Evolutionary conservation across 2,113 vertebrate species (phyloP).

Genomic region (Lepus europaeus): DNA sequence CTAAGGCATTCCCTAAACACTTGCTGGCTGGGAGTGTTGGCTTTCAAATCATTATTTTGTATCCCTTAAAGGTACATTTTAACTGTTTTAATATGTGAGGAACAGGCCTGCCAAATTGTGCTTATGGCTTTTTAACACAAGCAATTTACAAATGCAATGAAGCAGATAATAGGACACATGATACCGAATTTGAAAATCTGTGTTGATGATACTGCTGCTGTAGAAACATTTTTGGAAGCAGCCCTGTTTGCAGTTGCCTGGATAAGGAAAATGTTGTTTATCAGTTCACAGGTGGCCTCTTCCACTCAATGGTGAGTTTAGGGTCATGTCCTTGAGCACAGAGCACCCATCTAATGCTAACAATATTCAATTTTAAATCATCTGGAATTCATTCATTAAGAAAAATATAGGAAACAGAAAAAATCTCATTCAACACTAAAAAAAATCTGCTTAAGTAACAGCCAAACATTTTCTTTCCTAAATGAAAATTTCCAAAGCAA

Average conservation of each 20-base stretch:
- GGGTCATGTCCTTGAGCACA: constrained; percentile 54
- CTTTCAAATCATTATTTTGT: constrained; percentile 67
- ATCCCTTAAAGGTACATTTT: constrained; percentile 78
- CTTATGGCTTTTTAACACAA: constrained; percentile 83
- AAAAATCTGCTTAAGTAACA: neutral
- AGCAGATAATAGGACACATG: constrained; percentile 80
- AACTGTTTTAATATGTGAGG: constrained; percentile 72
- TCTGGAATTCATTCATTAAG: neutral
- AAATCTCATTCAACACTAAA: neutral
- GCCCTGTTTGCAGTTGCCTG: neutral
- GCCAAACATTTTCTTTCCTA: neutral
- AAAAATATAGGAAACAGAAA: constrained; percentile 13
- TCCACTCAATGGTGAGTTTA: constrained; percentile 44
- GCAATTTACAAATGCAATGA: constrained; percentile 82
- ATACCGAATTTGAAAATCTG: constrained; percentile 76
- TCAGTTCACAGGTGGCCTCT: constrained; percentile 70
- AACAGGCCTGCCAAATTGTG: constrained; percentile 76
- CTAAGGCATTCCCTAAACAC: constrained; percentile 58
- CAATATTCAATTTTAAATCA: neutral
- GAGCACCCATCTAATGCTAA: neutral
- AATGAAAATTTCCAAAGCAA: constrained; percentile 39
- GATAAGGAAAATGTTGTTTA: constrained; percentile 68
- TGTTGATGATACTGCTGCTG: constrained; percentile 42
- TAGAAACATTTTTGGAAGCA: constrained; percentile 63
- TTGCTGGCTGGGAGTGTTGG: constrained; percentile 54